Evolutionary conservation across 1,140 invertebrate species (phyloP).

Genomic region (Drosophila kohkoa): DNA sequence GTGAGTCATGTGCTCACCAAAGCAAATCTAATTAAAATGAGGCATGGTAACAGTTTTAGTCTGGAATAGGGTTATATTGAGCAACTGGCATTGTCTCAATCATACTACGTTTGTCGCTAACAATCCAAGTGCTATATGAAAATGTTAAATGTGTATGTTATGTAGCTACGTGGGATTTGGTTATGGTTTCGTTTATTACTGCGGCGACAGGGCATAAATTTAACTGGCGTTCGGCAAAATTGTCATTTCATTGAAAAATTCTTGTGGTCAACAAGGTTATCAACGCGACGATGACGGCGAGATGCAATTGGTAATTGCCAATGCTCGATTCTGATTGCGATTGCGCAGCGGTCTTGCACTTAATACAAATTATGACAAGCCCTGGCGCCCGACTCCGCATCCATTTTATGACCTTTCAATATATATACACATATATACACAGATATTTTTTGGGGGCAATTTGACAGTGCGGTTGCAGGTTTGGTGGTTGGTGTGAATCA

Average conservation of each 20-base stretch:
- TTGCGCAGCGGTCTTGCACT: slow-evolving; percentile 38
- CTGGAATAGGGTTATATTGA: slow-evolving; percentile 13
- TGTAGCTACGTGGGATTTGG: slow-evolving; percentile 18
- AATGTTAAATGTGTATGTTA: background rate
- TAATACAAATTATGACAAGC: slow-evolving; percentile 75
- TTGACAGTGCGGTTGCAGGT: slow-evolving; percentile 1
- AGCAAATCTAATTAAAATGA: slow-evolving; percentile 37
- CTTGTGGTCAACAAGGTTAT: slow-evolving; percentile 81
- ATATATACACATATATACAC: no score
- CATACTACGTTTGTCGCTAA: slow-evolving; percentile 28
- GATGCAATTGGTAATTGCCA: slow-evolving; percentile 30
- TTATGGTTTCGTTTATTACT: slow-evolving; percentile 62
- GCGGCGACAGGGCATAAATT: slow-evolving; percentile 58
- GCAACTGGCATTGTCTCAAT: slow-evolving; percentile 17
- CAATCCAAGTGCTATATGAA: slow-evolving; percentile 7
- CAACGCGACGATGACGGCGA: slow-evolving; percentile 45
- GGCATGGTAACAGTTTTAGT: slow-evolving; percentile 14
- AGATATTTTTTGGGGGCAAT: slow-evolving; percentile 11
- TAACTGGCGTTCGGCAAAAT: slow-evolving; percentile 49
- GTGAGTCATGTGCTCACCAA: slow-evolving; percentile 36
- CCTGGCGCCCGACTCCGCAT: slow-evolving; percentile 24
- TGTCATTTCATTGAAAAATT: slow-evolving; percentile 68
- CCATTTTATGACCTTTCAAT: slow-evolving; percentile 19
- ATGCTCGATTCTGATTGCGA: slow-evolving; percentile 18
- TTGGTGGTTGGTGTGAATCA: slow-evolving; percentile 68